phyloP scores from a whole-genome alignment of 2,797 vertebrate genomes.

The Karalla daura region DNA sequence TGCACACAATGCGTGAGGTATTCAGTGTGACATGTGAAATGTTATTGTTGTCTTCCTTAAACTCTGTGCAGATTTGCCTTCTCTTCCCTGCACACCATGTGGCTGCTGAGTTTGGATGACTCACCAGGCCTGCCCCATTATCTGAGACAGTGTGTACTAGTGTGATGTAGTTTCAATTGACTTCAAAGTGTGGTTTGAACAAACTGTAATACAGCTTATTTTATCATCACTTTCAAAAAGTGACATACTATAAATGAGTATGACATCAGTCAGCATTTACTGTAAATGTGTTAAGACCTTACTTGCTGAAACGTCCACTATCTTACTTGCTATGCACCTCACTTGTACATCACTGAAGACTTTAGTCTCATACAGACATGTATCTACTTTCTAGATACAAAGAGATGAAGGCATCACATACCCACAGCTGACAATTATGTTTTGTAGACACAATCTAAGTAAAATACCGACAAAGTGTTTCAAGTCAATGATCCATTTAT shows the following conservation, averaged over 20 bases:
- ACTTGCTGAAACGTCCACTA: too few relatives aligned
- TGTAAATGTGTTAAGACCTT: too few relatives aligned
- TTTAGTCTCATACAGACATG: too few relatives aligned
- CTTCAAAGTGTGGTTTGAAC: neutral
- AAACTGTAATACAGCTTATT: neutral
- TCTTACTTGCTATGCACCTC: too few relatives aligned
- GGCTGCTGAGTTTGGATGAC: constrained; percentile 23
- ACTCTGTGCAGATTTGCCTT: neutral
- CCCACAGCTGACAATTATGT: too few relatives aligned
- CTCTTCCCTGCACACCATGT: constrained; percentile 3
- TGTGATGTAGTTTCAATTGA: neutral
- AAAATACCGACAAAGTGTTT: too few relatives aligned
- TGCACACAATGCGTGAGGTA: constrained; percentile 32
- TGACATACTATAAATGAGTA: neutral
- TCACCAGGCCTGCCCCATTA: constrained; percentile 29
- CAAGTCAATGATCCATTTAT: too few relatives aligned
- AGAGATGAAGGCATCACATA: too few relatives aligned
- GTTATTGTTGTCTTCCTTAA: constrained; percentile 13
- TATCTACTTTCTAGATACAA: too few relatives aligned
- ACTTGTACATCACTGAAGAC: too few relatives aligned
- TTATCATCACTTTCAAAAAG: neutral
- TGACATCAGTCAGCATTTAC: too few relatives aligned
- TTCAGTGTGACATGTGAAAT: constrained; percentile 25
- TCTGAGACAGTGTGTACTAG: neutral
- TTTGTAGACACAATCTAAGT: too few relatives aligned